Base-by-base conservation (phyloP, 37 sponge, comb jelly and placozoan species). In the Chondrosia reniformis region DNA sequence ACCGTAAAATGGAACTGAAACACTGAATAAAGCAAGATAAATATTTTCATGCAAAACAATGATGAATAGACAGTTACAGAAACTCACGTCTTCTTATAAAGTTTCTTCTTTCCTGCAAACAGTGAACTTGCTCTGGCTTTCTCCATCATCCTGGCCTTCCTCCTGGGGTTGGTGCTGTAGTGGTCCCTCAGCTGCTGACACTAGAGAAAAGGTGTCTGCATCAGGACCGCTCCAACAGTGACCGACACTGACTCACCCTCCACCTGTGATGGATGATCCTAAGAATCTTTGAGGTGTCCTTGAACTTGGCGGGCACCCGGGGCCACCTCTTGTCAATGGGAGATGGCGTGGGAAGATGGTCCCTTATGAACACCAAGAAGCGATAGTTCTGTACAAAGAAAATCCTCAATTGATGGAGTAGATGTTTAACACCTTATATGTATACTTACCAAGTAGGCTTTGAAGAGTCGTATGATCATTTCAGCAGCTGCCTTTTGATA, bases 301-400 rank as follows among this genome's bases (percentile, higher is more conserved):
- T 75, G 45, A 79, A 91, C 56, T 36, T 27, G 0, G 80, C 86
- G 84, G 81, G 64, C 2, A n/a, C 63, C 13, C 38, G 22, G 17
- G 95, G 95, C 95, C 95, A 94, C 22, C 67, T 77, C 58, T 77
- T 80, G 42, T 94, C 92, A 33, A 84, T 45, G n/a, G 87, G 89
- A 28, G 95, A 90, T 3, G 42, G 39, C n/a, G 86, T 67, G 15
- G 95, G 91, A 32, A 91, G 69, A 34, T 91, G 77, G 32, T 77
- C 65, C 4, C 24, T 32, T 3, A 94, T 62, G 33, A 46, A 15
- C 46, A 82, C 59, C 57, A 94, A 46, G 33, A 88, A 94, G 28
- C 75, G 75, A 42, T 79, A 87, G 46, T 76, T 64, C 95, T 94
- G 79, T 3, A 28, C 24, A 30, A 37, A 19, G 39, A 57, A 49